Evolutionary conservation across 1,140 invertebrate species (phyloP), one percentile per base, ranked within the genome.

Genomic region (Phymastichus coffea): DNA sequence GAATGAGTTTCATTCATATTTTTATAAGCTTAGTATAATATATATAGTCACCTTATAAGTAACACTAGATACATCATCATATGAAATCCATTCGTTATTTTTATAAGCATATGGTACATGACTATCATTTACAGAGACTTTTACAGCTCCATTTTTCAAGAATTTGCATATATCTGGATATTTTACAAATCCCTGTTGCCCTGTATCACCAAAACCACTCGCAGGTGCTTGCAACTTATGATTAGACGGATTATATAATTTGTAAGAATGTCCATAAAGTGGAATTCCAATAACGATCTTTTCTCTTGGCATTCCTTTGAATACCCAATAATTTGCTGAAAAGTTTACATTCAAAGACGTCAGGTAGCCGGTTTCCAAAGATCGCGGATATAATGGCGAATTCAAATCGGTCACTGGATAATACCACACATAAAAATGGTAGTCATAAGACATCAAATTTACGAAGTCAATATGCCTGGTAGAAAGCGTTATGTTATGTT

Each of bases 371-470:
- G 79, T 73, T 61, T 94, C 91, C 7, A 69, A 70, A 7, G 73
- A 53, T 20, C 78, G 77, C 6, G 79, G 69, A 72, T 85, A 92
- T 1, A 96, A 77, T 0, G 93, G 92, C 1, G 93, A 84, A 77
- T 95, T 95, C 1, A 92, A 79, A 35, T 86, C 92, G 30, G 93
- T 94, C 48, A 93, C 86, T 4, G 92, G 92, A 17, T 87, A 87
- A 61, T 86, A 86, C 72, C 83, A 82, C 4, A 85, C 83, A 67
- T 85, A 94, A 64, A 87, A 89, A 75, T 95, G 92, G 67, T 86
- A 95, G 73, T 96, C 93, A 70, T 96, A 97, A 0, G 88, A 84
- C 93, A 95, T 95, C 4, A 97, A 67, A 74, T 92, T 94, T 0
- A 94, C 83, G 81, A 87, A 94, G 74, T 95, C 93, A 2, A 91